These are phyloP conservation scores for Porites evermanni DNA, from an alignment of 92 coral and sea anemone genomes.

Conservation along the genomic window DNA sequence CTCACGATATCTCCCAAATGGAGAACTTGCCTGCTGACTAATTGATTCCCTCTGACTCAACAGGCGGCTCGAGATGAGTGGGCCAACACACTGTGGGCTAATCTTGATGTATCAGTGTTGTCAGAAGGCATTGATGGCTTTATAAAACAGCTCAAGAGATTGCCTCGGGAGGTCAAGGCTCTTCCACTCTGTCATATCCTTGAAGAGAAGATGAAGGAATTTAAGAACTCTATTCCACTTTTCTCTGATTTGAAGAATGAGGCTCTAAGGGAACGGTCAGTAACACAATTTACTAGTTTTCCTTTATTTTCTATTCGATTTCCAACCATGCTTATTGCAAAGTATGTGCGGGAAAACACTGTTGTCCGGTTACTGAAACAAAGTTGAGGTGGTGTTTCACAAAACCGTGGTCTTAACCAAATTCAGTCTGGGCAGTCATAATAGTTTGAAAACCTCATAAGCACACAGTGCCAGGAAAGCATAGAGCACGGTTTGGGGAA, in stretches of 20 bases:
- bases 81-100: constrained; percentile 99
- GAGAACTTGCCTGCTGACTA: no score
- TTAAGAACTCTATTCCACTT: constrained; percentile 97
- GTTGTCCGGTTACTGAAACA: no score
- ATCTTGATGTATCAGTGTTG: constrained; percentile 92
- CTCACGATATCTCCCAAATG: no score
- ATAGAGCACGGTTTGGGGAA: no score
- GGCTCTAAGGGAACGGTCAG: constrained; percentile 97
- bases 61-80: constrained; percentile 99
- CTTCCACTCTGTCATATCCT: constrained; percentile 91
- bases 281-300: neutral
- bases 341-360: no score
- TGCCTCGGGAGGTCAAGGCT: constrained; percentile 96
- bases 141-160: constrained; percentile 88
- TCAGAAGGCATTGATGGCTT: constrained; percentile 98
- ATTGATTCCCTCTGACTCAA: neutral
- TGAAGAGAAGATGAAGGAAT: constrained; percentile 99
- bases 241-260: constrained; percentile 98
- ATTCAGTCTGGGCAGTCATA: no score
- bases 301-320: no score
- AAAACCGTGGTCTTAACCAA: no score
- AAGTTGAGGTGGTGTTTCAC: no score
- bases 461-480: no score
- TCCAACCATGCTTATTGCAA: no score
- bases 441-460: no score